Percentiles rank a stretch among this genome's conserved stretches.
Evolutionary conservation across 2,113 vertebrate genomes (phyloP).

Genomic region (Halichoeres trimaculatus): DNA sequence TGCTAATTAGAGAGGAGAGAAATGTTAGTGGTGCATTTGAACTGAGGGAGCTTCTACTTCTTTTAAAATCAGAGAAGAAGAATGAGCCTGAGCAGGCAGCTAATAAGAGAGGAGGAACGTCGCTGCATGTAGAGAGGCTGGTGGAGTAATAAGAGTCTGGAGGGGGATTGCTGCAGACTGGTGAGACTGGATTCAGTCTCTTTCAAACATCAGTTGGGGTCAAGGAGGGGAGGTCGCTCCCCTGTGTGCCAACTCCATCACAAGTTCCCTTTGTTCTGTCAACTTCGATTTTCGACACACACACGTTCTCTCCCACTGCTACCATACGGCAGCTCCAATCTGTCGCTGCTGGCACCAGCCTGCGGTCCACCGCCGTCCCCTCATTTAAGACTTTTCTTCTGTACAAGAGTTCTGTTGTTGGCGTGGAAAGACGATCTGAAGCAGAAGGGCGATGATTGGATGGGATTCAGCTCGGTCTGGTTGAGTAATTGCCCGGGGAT

Average conservation of each 20-base stretch:
- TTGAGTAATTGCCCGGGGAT: conserved; percentile 7
- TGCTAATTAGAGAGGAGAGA: background rate
- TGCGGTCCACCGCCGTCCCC: conserved; percentile 10
- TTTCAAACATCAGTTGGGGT: conserved; percentile 33
- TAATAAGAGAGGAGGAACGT: no score
- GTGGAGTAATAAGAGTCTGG: background rate
- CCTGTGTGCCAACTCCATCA: conserved; percentile 28
- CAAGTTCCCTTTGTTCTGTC: conserved; percentile 69
- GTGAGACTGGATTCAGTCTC: background rate
- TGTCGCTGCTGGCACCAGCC: conserved; percentile 63
- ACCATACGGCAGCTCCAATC: conserved; percentile 65
- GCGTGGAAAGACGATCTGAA: conserved; percentile 7
- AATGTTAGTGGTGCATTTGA: background rate
- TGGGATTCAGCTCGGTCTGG: conserved; percentile 11
- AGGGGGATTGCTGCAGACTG: background rate
- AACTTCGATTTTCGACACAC: conserved; percentile 20
- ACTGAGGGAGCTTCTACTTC: background rate
- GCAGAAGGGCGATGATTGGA: conserved; percentile 23
- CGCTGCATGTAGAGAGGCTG: background rate
- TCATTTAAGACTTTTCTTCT: background rate
- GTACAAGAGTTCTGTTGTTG: conserved; percentile 2
- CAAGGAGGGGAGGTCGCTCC: conserved; percentile 1
- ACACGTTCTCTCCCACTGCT: conserved; percentile 52
- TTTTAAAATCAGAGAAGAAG: background rate
- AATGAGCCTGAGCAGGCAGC: background rate